A percentile compares a stretch with the other conserved stretches of the same genome.
phyloP scores from a whole-genome alignment of 2,797 vertebrate species.

The Saxicola maurus region DNA sequence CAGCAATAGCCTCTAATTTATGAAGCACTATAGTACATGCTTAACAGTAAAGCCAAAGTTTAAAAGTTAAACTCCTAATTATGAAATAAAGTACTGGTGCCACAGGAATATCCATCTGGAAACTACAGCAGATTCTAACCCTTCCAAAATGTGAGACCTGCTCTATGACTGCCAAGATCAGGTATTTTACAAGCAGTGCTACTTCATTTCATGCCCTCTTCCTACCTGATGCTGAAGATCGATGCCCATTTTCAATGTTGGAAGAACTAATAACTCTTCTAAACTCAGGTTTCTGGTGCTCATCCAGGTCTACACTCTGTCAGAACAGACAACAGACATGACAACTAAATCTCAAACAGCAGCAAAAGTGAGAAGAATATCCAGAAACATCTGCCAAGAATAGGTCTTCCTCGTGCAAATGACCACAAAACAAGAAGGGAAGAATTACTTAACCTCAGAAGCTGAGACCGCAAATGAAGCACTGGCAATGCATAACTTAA shows the following conservation, averaged over 20 bases:
- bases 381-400: not conserved
- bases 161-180: not conserved
- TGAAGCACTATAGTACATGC: not conserved
- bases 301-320: conserved; percentile 72
- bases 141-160: not conserved
- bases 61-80: not conserved
- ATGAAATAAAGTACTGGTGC: not conserved
- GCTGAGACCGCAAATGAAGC: not conserved
- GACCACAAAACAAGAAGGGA: not conserved
- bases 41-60: not conserved
- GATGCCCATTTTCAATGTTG: conserved; percentile 73
- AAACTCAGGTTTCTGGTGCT: conserved; percentile 46
- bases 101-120: not conserved
- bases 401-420: not conserved
- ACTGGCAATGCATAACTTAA: not conserved
- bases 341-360: not conserved
- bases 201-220: not conserved
- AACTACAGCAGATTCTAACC: not conserved
- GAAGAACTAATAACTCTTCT: conserved; percentile 52
- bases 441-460: not conserved
- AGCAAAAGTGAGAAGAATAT: not conserved
- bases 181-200: not conserved
- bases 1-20: not conserved
- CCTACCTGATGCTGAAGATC: conserved; percentile 72
- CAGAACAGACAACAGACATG: not conserved